phyloP scores from a whole-genome alignment of 2,888 invertebrate genomes.

The Nomada goodeniana region DNA sequence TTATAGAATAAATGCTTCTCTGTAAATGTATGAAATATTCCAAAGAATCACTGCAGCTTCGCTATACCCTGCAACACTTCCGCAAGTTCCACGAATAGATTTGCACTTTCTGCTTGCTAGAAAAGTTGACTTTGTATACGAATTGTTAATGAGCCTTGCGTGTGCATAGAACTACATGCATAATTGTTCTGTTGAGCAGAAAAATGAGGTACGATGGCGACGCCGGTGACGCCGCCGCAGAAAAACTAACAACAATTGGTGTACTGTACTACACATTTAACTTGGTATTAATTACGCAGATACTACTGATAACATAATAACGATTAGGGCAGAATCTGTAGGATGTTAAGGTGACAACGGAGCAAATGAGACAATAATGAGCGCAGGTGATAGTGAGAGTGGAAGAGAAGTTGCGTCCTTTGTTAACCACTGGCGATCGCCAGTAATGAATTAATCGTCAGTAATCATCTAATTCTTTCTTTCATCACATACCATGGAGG shows the following conservation, averaged over 20 bases:
- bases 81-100: not conserved
- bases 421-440: too few species aligned
- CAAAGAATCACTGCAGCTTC: not conserved
- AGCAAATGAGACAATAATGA: not conserved
- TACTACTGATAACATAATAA: not conserved
- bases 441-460: too few species aligned
- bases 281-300: not conserved
- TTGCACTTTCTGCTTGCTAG: not conserved
- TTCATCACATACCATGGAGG: too few species aligned
- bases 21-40: not conserved
- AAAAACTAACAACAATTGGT: not conserved
- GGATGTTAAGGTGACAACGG: not conserved
- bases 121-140: not conserved
- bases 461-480: too few species aligned
- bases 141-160: not conserved
- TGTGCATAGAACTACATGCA: not conserved
- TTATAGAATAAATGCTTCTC: not conserved
- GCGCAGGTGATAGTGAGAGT: too few species aligned
- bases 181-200: not conserved
- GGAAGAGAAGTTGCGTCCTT: too few species aligned
- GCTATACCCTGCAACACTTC: not conserved
- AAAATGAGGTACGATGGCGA: conserved; percentile 30
- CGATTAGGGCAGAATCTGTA: not conserved
- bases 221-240: conserved; percentile 33
- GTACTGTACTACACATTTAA: not conserved